These are phyloP conservation scores for Zaprionus camerounensis DNA, from an alignment of 1,140 invertebrate species.

Conservation along the genomic window DNA sequence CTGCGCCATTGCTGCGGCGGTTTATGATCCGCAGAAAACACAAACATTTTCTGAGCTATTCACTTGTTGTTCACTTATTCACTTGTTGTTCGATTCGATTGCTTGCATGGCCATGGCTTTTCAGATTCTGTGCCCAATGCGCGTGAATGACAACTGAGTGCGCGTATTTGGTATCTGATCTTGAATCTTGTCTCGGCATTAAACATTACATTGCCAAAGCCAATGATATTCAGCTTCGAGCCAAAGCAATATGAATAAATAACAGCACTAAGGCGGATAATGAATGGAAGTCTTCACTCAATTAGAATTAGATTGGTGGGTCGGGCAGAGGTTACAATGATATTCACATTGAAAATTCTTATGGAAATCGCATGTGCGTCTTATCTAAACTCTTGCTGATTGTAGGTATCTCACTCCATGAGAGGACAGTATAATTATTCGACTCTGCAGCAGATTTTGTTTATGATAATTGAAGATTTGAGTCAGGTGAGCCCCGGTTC, in stretches of 20 bases:
- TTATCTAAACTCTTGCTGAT: slow-evolving; percentile 1
- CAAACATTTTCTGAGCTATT: slow-evolving; percentile 33
- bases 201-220: slow-evolving; percentile 41
- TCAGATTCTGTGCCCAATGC: slow-evolving; percentile 35
- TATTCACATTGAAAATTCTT: background rate
- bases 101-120: slow-evolving; percentile 36
- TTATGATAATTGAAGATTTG: slow-evolving; percentile 35
- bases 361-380: background rate
- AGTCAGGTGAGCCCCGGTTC: slow-evolving; percentile 36
- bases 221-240: slow-evolving; percentile 7
- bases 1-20: slow-evolving; percentile 12
- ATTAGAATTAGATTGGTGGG: background rate
- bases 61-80: slow-evolving; percentile 11
- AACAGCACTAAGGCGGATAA: background rate
- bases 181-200: slow-evolving; percentile 21
- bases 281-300: background rate
- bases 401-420: slow-evolving; percentile 29
- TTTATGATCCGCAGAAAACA: slow-evolving; percentile 37
- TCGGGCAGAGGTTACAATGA: background rate
- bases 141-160: slow-evolving; percentile 33
- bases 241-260: slow-evolving; percentile 5
- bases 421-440: slow-evolving; percentile 29
- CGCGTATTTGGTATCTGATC: slow-evolving; percentile 27
- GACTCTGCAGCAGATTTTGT: slow-evolving; percentile 27
- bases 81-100: slow-evolving; percentile 24